Evolutionary conservation across 2,797 vertebrate genomes (phyloP).

Genomic region (Columba guinea): DNA sequence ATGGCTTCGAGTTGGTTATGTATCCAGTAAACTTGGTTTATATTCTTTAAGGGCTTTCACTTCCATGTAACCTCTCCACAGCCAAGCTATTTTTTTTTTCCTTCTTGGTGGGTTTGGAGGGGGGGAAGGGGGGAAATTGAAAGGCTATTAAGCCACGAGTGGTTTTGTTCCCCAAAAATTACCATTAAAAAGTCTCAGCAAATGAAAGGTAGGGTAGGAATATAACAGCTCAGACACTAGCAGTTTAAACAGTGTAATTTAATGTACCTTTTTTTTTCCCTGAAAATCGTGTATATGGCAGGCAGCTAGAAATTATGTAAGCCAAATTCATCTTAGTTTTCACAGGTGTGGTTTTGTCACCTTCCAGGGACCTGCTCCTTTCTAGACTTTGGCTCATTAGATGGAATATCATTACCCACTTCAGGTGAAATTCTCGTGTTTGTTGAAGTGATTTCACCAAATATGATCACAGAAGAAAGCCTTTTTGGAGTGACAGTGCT

Average conservation of each 20-base stretch:
- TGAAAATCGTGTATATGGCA: not conserved
- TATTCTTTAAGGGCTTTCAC: not conserved
- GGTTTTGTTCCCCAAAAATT: not conserved
- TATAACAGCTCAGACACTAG: not conserved
- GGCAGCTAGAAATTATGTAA: not conserved
- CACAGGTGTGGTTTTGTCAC: not conserved
- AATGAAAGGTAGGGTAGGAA: not conserved
- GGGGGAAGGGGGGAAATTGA: not conserved
- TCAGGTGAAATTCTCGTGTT: not conserved
- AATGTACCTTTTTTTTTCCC: not conserved
- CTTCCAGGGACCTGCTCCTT: not conserved
- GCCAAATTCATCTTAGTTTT: not conserved
- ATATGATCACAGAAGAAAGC: not conserved
- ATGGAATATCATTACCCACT: not conserved
- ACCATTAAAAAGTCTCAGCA: not conserved
- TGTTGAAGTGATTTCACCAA: not conserved
- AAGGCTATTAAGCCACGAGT: not conserved
- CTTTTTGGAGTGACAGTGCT: not conserved
- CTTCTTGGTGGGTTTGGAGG: not conserved
- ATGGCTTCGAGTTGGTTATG: not conserved
- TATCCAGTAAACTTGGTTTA: not conserved
- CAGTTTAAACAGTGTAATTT: not conserved
- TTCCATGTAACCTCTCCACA: not conserved
- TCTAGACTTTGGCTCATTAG: not conserved
- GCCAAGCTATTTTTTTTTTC: not conserved